Conservation (phyloP, 2,888 invertebrate genomes). For the Megastigmus dorsalis region DNA sequence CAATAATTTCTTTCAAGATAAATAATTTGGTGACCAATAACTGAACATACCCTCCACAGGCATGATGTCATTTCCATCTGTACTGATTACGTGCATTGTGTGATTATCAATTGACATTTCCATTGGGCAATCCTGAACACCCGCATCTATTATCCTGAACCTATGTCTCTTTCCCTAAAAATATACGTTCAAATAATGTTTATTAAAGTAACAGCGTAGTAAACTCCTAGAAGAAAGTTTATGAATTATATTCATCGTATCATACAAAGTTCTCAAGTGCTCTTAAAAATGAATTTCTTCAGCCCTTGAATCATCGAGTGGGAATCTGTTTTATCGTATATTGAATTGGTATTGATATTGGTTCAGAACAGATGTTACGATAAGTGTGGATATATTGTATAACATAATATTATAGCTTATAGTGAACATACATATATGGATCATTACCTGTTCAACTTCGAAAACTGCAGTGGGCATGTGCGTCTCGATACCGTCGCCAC, state of each 20-base stretch:
- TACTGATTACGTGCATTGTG: too few species aligned
- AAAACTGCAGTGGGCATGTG: constrained; percentile 1
- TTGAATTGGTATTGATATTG: neutral
- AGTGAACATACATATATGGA: neutral
- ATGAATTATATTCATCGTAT: neutral
- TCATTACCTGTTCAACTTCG: constrained; percentile 21
- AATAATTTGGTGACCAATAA: too few species aligned
- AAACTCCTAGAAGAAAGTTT: neutral
- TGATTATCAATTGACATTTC: too few species aligned
- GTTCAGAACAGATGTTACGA: neutral
- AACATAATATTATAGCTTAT: too few species aligned
- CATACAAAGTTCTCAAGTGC: neutral
- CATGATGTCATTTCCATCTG: too few species aligned
- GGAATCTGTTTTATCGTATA: neutral
- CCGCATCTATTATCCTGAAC: constrained; percentile 88
- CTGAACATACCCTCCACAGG: constrained; percentile 83
- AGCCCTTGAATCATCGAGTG: neutral
- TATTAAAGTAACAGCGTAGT: neutral
- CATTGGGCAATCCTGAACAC: constrained; percentile 91
- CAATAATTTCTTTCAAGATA: too few species aligned
- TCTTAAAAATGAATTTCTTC: neutral
- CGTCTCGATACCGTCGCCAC: neutral
- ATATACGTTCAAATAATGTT: neutral
- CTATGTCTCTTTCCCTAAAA: constrained; percentile 77
- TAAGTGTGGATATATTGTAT: too few species aligned